These are phyloP conservation scores for Mythimna vitellina DNA, from an alignment of 2,888 invertebrate genomes.

Conservation along the genomic window DNA sequence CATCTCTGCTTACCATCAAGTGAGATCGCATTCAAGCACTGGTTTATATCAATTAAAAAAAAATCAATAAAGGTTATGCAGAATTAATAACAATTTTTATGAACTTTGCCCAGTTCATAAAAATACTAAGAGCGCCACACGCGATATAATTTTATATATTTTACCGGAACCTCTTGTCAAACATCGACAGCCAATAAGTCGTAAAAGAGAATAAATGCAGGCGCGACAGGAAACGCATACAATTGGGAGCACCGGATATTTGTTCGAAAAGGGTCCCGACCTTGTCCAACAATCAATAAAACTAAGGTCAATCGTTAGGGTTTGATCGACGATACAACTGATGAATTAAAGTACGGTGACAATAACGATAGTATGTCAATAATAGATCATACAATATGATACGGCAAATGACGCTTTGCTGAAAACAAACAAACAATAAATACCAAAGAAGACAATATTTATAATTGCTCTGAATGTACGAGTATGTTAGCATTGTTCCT, in stretches of 20 bases:
- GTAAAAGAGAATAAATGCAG: slow-evolving; percentile 83
- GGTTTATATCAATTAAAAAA: no score
- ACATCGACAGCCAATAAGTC: slow-evolving; percentile 78
- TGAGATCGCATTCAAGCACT: no score
- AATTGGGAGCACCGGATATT: slow-evolving; percentile 83
- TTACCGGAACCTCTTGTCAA: slow-evolving; percentile 75
- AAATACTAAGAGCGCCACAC: slow-evolving; percentile 2
- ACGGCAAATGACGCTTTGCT: slow-evolving; percentile 25
- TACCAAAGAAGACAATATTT: slow-evolving; percentile 40
- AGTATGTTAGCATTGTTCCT: slow-evolving; percentile 28
- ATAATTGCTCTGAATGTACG: slow-evolving; percentile 20
- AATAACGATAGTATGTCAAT: slow-evolving; percentile 13
- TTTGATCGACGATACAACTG: slow-evolving; percentile 43
- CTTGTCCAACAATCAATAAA: slow-evolving; percentile 73
- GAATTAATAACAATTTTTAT: no score
- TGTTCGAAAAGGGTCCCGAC: slow-evolving; percentile 82
- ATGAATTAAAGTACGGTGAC: slow-evolving; percentile 27
- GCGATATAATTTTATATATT: slow-evolving; percentile 38
- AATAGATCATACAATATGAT: slow-evolving; percentile 31
- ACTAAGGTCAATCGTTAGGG: slow-evolving; percentile 58
- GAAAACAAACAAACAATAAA: slow-evolving; percentile 54
- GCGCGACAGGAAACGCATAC: slow-evolving; percentile 83
- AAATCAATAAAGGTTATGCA: not conserved
- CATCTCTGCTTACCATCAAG: no score
- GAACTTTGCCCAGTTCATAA: not conserved